Evolutionary conservation across 2,113 vertebrate genomes (phyloP), one percentile per base, ranked within the genome.

Genomic region (Antennarius striatus): DNA sequence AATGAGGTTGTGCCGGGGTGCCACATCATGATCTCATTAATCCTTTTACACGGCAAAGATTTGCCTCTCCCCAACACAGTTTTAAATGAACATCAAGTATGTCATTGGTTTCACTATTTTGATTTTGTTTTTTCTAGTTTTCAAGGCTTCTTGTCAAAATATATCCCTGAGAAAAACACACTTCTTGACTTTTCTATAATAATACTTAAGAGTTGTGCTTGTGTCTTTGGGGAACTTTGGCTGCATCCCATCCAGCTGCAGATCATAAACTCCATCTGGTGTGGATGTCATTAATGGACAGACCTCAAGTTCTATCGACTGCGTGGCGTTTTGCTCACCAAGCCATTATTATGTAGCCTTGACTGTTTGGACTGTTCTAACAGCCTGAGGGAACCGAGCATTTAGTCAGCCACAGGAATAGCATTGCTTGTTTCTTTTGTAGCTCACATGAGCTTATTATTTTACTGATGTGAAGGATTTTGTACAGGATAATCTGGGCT

Each of bases 231-330:
- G 75, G 72, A 74, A n/a, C 43, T 52, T 58, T 64, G 51, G 58
- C 55, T 58, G 49, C 36, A 40, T 57, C 70, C 72, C 63, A 60
- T 71, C 47, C 42, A 53, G 68, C 51, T 10, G 40, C 71, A 73
- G 40, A 52, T 54, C 22, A 17, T 40, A 47, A 29, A 28, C 73
- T 83, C 71, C 65, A 60, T 79, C 55, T 59, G 47, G 57, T 52
- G 61, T 42, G 64, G 70, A 76, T 71, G 71, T 45, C 73, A 63
- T 83, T 84, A 80, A 75, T 58, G 79, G 66, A 78, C 73, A 83
- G 56, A 61, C 61, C 57, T 63, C 63, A 49, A 62, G 67, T 48
- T 73, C 50, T 52, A 71, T 50, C 11, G 54, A 79, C 47, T 39
- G 15, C 10, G 62, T 36, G 59, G 22, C 54, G 39, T 63, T 36